Conservation (phyloP, 2,888 invertebrate genomes). For the Pantelozetes paolii region DNA sequence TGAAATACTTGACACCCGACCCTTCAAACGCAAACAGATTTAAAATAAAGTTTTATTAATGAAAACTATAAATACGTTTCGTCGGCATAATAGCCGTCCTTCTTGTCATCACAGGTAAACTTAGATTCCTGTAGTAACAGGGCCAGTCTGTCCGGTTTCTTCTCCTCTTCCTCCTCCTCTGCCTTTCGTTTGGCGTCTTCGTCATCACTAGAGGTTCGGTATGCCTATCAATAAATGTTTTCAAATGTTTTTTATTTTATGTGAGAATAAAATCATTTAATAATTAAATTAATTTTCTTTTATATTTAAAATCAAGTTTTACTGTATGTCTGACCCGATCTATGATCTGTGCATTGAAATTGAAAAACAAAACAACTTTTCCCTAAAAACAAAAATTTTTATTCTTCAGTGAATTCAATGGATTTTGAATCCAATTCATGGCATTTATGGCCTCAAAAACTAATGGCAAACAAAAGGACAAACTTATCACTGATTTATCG, state of each 20-base stretch:
- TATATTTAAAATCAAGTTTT: neutral
- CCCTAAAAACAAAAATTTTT: too few species aligned
- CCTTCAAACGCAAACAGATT: conserved; percentile 53
- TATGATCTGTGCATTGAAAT: too few species aligned
- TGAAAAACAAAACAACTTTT: too few species aligned
- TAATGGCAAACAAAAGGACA: too few species aligned
- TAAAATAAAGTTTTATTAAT: neutral
- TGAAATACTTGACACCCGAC: conserved; percentile 87
- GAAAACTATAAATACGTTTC: conserved; percentile 53
- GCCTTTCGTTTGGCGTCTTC: conserved; percentile 25
- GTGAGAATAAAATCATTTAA: too few species aligned
- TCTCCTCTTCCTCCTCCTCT: conserved; percentile 65
- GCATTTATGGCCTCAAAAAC: too few species aligned
- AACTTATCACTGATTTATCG: too few species aligned
- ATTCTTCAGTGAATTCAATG: too few species aligned
- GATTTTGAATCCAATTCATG: too few species aligned
- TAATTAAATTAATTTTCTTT: neutral
- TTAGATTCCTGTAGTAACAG: conserved; percentile 73
- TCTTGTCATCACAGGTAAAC: conserved; percentile 72
- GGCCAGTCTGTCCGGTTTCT: conserved; percentile 77
- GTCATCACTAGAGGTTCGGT: neutral
- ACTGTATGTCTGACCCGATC: too few species aligned
- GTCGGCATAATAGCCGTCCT: conserved; percentile 86
- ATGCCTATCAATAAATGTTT: neutral
- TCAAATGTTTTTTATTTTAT: too few species aligned